Evolutionary conservation across 2,797 vertebrate genomes (phyloP).

Genomic region (Heteromormyrus szaboi): DNA sequence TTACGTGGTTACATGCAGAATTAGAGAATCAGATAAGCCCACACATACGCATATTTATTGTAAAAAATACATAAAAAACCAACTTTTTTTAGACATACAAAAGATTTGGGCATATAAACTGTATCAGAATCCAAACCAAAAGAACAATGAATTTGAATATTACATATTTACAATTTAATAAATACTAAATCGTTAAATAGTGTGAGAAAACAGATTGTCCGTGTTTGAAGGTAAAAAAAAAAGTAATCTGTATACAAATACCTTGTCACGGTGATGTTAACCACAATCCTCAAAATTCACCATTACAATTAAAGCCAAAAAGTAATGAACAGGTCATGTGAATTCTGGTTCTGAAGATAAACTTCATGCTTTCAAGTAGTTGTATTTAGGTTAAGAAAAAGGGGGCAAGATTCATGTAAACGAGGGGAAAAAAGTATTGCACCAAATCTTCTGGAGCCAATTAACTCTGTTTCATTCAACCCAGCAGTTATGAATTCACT

Average conservation of each 20-base stretch:
- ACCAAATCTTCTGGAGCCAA: constrained; percentile 45
- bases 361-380: constrained; percentile 20
- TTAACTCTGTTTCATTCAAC: constrained; percentile 43
- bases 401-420: constrained; percentile 41
- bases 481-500: constrained; percentile 24
- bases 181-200: constrained; percentile 60
- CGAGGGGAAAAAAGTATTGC: constrained; percentile 50
- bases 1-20: not conserved
- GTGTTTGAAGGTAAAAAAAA: constrained; percentile 39
- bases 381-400: constrained; percentile 13
- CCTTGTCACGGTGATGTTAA: constrained; percentile 41
- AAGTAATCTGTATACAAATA: constrained; percentile 18
- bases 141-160: constrained; percentile 60
- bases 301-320: constrained; percentile 23
- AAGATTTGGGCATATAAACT: constrained; percentile 69
- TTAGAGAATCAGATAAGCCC: constrained; percentile 30
- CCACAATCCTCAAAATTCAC: constrained; percentile 19
- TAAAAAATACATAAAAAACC: constrained; percentile 82
- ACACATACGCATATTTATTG: constrained; percentile 65
- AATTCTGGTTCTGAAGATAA: constrained; percentile 13
- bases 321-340: not conserved
- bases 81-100: constrained; percentile 69
- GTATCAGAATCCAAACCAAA: constrained; percentile 64
- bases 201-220: constrained; percentile 66
- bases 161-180: constrained; percentile 75